phyloP scores from a whole-genome alignment of 2,113 vertebrate genomes.

The Chrysemys picta region DNA sequence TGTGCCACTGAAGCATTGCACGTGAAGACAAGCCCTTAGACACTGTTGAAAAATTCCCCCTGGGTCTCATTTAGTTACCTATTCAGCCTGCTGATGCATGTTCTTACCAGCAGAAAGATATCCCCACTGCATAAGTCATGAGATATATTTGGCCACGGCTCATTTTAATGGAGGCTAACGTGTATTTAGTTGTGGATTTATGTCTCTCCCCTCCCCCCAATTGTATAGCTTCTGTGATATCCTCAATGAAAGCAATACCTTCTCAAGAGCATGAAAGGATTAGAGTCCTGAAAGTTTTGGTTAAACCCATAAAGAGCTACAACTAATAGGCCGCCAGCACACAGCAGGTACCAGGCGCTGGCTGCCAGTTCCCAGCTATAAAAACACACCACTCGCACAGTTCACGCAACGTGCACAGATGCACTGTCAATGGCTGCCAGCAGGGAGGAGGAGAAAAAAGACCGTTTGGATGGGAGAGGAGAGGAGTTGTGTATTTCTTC shows the following conservation, averaged over 20 bases:
- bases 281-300: not conserved
- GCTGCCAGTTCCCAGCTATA: slow-evolving; percentile 36
- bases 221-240: accelerated
- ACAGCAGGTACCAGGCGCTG: slow-evolving; percentile 44
- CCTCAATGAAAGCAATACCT: not conserved
- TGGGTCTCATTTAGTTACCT: not conserved
- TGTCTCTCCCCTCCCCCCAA: accelerated
- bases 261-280: accelerated
- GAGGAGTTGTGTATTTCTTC: slow-evolving; percentile 18
- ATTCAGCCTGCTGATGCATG: accelerated
- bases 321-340: not conserved
- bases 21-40: not conserved
- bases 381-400: slow-evolving; percentile 7
- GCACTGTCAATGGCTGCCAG: slow-evolving; percentile 36
- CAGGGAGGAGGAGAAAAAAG: slow-evolving; percentile 23
- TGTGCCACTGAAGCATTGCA: not conserved
- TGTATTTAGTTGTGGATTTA: not conserved
- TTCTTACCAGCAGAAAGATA: not conserved
- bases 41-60: not conserved
- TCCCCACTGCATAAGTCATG: not conserved
- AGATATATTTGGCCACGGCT: accelerated
- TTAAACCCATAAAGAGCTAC: not conserved
- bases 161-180: accelerated
- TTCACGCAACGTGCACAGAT: slow-evolving; percentile 28
- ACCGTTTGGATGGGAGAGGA: slow-evolving; percentile 26